phyloP scores from a whole-genome alignment of 2,113 vertebrate species.

The Todiramphus chloris region DNA sequence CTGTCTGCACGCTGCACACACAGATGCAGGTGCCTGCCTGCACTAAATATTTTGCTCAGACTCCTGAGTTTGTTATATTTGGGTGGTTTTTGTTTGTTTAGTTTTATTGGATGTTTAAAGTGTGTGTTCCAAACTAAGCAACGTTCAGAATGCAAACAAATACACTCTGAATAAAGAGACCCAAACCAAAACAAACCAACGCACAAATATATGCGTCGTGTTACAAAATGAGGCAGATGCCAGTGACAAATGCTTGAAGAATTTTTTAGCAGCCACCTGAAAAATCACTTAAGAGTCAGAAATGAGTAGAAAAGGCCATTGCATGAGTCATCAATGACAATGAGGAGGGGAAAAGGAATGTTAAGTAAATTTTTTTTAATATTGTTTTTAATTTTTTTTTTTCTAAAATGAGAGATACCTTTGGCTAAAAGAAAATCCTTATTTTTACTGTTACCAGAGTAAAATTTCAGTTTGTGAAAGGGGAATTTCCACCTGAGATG shows the following conservation, averaged over 20 bases:
- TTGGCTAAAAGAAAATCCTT: not conserved
- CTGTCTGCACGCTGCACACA: not conserved
- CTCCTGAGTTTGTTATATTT: not conserved
- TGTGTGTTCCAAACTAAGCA: not conserved
- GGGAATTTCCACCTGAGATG: slow-evolving; percentile 50
- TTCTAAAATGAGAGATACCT: not conserved
- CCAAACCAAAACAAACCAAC: not conserved
- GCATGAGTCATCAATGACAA: slow-evolving; percentile 38
- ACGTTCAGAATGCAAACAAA: not conserved
- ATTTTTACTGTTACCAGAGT: not conserved
- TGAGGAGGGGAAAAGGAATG: slow-evolving; percentile 16
- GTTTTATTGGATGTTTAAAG: not conserved
- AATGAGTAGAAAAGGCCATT: slow-evolving; percentile 25
- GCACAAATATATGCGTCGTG: not conserved
- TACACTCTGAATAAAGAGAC: not conserved
- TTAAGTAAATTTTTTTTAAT: not conserved
- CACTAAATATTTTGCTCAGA: not conserved
- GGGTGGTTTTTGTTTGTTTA: not conserved
- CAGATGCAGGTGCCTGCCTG: slow-evolving; percentile 43
- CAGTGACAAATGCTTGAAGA: slow-evolving; percentile 38
- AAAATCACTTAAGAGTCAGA: slow-evolving; percentile 62
- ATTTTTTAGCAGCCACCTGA: slow-evolving; percentile 60
- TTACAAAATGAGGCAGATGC: not conserved
- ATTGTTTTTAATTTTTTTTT: not conserved
- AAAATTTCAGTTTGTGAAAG: slow-evolving; percentile 28